Evolutionary conservation across 2,113 vertebrate genomes (phyloP), one percentile per base, ranked within the genome.

Genomic region (Ia io): DNA sequence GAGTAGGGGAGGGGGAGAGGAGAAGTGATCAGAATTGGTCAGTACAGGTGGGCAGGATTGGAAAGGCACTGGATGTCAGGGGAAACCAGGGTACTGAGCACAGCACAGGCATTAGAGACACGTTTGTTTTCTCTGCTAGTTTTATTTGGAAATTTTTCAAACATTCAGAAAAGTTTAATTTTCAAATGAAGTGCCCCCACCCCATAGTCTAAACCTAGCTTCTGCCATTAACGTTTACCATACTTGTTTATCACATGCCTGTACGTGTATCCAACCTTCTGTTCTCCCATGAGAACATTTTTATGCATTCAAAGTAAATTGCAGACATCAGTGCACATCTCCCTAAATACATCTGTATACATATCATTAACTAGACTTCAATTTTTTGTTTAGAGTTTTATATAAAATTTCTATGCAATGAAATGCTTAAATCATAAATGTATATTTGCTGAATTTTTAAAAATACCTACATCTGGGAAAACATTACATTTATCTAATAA

Each of bases 401-500:
- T 53, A 40, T 22, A 32, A 77, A 18, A 40, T 77, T 82, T 67
- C 32, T 17, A 56, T 82, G n/a, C 32, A 69, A n/a, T 9, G 28
- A 82, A 73, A 77, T 83, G 73, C 13, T 20, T 67, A 82, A 84
- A 59, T 91, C 18, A 56, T 53, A 79, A 70, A 18, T n/a, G 3
- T 32, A 3, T 71, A 32, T 69, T 90, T 95, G 30, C 13, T 84
- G 37, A 83, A 79, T 90, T 95, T 90, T 69, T 69, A 77, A 56
- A 78, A 78, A 88, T 37, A 12, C 22, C 67, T 91, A 73, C 56
- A 47, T 83, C 71, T 25, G 51, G 30, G 30, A 74, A 94, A 95
- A 74, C 44, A 59, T 83, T 92, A 92, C 2, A 63, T 76, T 92
- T 80, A 56, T 42, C 17, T 18, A 56, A 35, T 59, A 90, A 70